phyloP scores from a whole-genome alignment of 2,113 vertebrate genomes.

The Stegastes partitus region DNA sequence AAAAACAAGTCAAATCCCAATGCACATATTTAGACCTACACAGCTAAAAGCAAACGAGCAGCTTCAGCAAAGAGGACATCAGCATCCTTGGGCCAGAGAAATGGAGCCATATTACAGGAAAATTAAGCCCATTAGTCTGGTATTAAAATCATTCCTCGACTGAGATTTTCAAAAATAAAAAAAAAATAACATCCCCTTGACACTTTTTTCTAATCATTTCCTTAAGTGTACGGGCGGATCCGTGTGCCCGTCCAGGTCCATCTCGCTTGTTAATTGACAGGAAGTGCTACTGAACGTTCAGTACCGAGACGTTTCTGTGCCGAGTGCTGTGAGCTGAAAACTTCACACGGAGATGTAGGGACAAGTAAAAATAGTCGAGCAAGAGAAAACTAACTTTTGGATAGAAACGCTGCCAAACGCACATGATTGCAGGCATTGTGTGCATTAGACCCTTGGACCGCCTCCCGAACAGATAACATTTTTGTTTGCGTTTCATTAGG shows the following conservation, averaged over 20 bases:
- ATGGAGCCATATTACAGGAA: conserved; percentile 58
- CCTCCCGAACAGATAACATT: conserved; percentile 46
- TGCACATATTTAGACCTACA: conserved; percentile 71
- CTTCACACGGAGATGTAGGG: conserved; percentile 32
- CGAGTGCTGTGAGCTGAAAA: conserved; percentile 44
- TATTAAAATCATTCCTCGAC: conserved; percentile 38
- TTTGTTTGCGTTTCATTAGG: conserved; percentile 63
- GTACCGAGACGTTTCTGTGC: conserved; percentile 38
- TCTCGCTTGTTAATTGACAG: conserved; percentile 66
- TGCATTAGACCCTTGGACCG: conserved; percentile 34
- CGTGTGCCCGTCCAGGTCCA: conserved; percentile 40
- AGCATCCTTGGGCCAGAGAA: conserved; percentile 55
- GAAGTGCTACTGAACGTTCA: conserved; percentile 40
- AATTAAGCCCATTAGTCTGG: conserved; percentile 64
- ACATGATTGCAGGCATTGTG: conserved; percentile 14
- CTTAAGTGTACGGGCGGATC: conserved; percentile 14
- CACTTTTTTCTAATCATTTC: conserved; percentile 8
- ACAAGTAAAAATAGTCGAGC: conserved; percentile 15
- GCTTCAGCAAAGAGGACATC: conserved; percentile 73
- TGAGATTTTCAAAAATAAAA: not conserved
- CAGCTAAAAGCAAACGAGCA: conserved; percentile 76
- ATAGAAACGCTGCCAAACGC: conserved; percentile 16
- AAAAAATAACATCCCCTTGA: conserved; percentile 33
- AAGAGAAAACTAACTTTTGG: conserved; percentile 47
- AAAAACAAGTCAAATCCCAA: conserved; percentile 75